Base-by-base conservation (phyloP, 1,140 invertebrate genomes). In the Macrobrachium rosenbergii region DNA sequence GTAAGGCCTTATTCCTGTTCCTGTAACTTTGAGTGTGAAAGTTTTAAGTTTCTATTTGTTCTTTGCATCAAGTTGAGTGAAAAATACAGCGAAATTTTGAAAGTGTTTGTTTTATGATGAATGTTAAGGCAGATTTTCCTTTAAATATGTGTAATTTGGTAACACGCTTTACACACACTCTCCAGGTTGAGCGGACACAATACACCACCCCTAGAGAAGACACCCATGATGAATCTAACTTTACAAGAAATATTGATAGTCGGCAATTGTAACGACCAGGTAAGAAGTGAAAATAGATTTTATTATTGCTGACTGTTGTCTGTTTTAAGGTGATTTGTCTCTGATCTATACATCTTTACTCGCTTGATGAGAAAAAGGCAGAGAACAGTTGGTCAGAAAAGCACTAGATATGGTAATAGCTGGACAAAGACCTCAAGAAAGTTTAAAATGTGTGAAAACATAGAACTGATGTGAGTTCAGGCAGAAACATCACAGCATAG, bases 241-340 rank as follows among this genome's bases (percentile, higher is more conserved):
- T 93, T 99, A 23, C 97, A 98, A 93, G 98, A 99, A 93, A 97
- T 98, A 89, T 93, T 99, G 52, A 98, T 99, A 89, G 95, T 99
- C 78, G 98, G 98, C 64, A 98, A 98, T 91, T 96, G 96, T 90
- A 94, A 95, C 90, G 96, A 98, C 91, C 98, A 99, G 94, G 94
- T 94, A 89, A 85, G 86, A 45, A n/a, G 2, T 37, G 45, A 52
- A 19, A n/a, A 16, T 79, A 45, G 2, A 23, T n/a, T 21, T n/a
- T 67, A 67, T 17, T 67, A 8, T 67, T 67, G 3, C 28, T 37
- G 3, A 3, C 28, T 37, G 28, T 3, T 3, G 28, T 37, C 28
- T 37, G 28, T 37, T 37, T 37, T 1, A 37, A 37, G 28, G 28
- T 37, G 28, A 37, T 37, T 37, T 37, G 28, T 37, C 28, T 3